Conservation (phyloP, 2,113 vertebrate genomes). For the Ammodytes marinus region DNA sequence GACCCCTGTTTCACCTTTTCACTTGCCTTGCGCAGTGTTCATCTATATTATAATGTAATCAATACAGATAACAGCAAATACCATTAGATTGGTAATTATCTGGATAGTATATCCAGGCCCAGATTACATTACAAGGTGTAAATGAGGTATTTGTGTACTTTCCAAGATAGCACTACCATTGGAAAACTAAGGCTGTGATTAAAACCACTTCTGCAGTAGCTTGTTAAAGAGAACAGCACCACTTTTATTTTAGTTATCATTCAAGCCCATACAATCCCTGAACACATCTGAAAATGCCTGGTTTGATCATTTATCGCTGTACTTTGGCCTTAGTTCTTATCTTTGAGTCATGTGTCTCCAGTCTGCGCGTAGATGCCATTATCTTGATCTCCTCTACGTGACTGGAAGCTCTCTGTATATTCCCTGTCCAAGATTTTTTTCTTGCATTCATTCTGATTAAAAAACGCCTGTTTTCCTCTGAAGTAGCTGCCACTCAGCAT, state of each 20-base stretch:
- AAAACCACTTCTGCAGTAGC: neutral
- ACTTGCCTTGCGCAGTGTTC: neutral
- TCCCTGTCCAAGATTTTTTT: conserved; percentile 29
- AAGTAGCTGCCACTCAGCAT: conserved; percentile 66
- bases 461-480: conserved; percentile 19
- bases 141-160: conserved; percentile 9
- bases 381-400: conserved; percentile 31
- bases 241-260: neutral
- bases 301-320: conserved; percentile 31
- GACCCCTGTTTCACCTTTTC: neutral
- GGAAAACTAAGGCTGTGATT: neutral
- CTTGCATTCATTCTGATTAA: conserved; percentile 49
- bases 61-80: conserved; percentile 3
- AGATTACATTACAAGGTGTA: neutral
- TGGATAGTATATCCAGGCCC: neutral
- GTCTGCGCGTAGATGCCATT: conserved; percentile 23
- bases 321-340: conserved; percentile 28
- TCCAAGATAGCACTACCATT: neutral
- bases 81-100: conserved; percentile 1
- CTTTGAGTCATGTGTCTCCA: conserved; percentile 21
- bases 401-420: conserved; percentile 14
- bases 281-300: neutral
- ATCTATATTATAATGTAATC: conserved; percentile 6
- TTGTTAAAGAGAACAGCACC: neutral
- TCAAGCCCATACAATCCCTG: neutral